Evolutionary conservation across 2,113 vertebrate species (phyloP).

Genomic region (Ciconia maguari): DNA sequence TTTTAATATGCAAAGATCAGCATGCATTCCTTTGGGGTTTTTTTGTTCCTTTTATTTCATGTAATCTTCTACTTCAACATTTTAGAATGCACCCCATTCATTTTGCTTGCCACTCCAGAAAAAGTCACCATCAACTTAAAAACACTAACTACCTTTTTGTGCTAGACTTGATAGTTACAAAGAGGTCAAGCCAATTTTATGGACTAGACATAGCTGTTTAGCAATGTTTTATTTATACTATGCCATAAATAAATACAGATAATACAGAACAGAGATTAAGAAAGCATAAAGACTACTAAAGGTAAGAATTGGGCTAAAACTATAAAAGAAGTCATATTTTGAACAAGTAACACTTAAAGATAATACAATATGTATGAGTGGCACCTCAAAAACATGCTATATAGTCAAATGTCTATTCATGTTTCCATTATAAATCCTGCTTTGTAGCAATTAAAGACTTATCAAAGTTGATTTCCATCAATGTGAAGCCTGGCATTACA

Average conservation of each 20-base stretch:
- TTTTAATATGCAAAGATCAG: neutral
- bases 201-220: neutral
- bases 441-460: neutral
- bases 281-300: neutral
- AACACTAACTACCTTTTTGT: neutral
- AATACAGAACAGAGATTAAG: neutral
- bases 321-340: neutral
- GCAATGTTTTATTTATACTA: conserved; percentile 12
- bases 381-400: neutral
- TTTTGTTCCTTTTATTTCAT: neutral
- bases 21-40: neutral
- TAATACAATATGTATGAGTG: neutral
- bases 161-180: neutral
- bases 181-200: conserved; percentile 9
- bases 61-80: neutral
- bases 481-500: neutral
- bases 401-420: neutral
- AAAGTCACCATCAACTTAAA: neutral
- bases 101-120: conserved; percentile 13
- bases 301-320: neutral
- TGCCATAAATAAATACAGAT: neutral
- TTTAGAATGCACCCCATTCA: neutral
- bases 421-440: neutral
- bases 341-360: neutral
- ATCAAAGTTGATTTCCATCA: neutral